Percentiles rank a stretch among this genome's conserved stretches.
Conservation (phyloP, 2,113 vertebrate species). For the Hippopotamus amphibius region DNA sequence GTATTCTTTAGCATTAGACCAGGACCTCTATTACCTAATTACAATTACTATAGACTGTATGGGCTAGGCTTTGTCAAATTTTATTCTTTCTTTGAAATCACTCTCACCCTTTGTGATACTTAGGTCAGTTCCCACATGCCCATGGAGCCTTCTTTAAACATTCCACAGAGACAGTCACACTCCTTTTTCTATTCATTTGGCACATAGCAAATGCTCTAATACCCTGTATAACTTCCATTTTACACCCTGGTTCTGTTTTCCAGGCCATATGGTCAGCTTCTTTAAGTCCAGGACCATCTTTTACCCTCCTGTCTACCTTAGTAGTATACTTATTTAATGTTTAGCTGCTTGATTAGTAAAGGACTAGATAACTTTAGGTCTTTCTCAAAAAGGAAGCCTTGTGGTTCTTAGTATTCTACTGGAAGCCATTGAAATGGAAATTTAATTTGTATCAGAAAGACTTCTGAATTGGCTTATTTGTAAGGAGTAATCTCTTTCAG, state of each 20-base stretch:
- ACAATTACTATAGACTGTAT: not conserved
- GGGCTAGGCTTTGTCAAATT: not conserved
- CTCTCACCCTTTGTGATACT: not conserved
- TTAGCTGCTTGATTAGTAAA: not conserved
- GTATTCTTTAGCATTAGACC: not conserved
- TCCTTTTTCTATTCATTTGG: not conserved
- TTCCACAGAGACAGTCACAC: not conserved
- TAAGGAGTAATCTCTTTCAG: slow-evolving; percentile 44
- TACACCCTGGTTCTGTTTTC: not conserved
- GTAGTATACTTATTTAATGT: not conserved
- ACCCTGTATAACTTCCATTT: not conserved
- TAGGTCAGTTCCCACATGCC: not conserved
- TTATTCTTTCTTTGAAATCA: slow-evolving; percentile 42
- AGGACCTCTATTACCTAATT: not conserved
- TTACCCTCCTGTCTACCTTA: not conserved
- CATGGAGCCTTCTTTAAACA: not conserved
- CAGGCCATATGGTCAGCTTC: not conserved
- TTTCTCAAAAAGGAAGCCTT: not conserved
- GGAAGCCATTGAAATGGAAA: not conserved
- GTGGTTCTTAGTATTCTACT: slow-evolving; percentile 28
- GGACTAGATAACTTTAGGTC: not conserved
- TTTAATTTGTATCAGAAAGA: slow-evolving; percentile 48
- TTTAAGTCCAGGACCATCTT: not conserved
- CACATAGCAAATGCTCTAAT: not conserved
- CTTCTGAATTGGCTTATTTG: slow-evolving; percentile 24